Base-by-base conservation (phyloP, 2,797 vertebrate species). In the Trachops cirrhosus region DNA sequence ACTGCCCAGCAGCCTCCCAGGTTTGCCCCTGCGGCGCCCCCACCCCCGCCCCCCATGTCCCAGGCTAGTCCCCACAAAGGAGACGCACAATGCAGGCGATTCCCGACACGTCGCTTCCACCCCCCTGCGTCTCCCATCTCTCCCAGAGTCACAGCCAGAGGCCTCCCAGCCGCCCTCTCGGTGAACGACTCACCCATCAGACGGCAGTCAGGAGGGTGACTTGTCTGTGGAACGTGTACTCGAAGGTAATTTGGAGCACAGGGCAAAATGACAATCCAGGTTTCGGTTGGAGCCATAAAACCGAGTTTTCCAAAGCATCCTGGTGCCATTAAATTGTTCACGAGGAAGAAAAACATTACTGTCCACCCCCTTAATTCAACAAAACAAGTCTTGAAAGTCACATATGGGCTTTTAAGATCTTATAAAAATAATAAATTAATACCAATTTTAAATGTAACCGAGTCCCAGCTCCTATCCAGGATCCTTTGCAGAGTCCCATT, bases 121-220 rank as follows among this genome's bases (percentile, higher is more conserved):
- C 18, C 32, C 62, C 16, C 90, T 0, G 1, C 0, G 18, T 19
- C 44, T 62, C 32, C 54, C 22, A 3, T 24, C 62, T 77, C 85
- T 9, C 19, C 14, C 32, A 21, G 29, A 70, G 48, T 9, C 3
- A 10, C n/a, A 46, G 37, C 4, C 39, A 6, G 9, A n/a, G 71
- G 4, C 54, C 73, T 34, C 14, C 21, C 19, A 15, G 83, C 39
- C 4, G 11, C 21, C 32, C 5, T 6, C 96, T 87, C 24, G 93
- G 34, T 95, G 34, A 68, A 71, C 87, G 97, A 95, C 96, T 97
- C 95, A 93, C 96, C 91, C 68, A 67, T 39, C 46, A 50, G 1
- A 62, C 22, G 52, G 77, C 90, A 52, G 6, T 18, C 71, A 18
- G 2, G 59, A 62, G 44, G 48, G 74, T 52, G 11, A 11, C 3